Conservation (phyloP, 2,888 invertebrate species). For the Drosophila tripunctata region DNA sequence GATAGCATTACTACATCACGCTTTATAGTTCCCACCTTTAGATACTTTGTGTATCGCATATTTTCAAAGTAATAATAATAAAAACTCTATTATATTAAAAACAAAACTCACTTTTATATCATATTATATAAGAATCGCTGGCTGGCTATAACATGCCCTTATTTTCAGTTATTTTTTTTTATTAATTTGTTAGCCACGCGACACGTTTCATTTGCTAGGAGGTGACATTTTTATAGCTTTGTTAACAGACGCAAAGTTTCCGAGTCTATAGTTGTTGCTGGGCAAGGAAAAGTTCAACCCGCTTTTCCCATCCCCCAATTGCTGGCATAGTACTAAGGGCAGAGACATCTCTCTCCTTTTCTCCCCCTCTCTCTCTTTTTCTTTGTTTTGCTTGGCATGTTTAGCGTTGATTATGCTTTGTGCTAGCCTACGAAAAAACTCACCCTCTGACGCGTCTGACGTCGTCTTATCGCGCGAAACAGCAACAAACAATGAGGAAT, state of each 20-base stretch:
- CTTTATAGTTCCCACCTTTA: neutral
- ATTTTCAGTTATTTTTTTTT: slow-evolving; percentile 49
- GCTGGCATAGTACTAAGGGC: neutral
- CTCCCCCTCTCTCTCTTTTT: slow-evolving; percentile 44
- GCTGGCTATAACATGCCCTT: neutral
- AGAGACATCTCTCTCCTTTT: slow-evolving; percentile 38
- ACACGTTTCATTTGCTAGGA: slow-evolving; percentile 54
- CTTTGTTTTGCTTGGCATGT: slow-evolving; percentile 69
- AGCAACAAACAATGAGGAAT: neutral
- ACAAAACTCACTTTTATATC: neutral
- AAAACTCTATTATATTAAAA: neutral
- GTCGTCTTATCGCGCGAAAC: slow-evolving; percentile 55
- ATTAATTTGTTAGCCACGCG: slow-evolving; percentile 64
- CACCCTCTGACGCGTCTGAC: slow-evolving; percentile 44
- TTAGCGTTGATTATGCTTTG: slow-evolving; percentile 74
- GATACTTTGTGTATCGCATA: neutral
- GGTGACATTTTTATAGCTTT: slow-evolving; percentile 82
- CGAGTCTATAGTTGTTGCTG: slow-evolving; percentile 31
- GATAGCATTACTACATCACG: too few relatives aligned
- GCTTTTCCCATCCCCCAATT: neutral
- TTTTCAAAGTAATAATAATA: neutral
- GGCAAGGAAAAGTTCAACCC: slow-evolving; percentile 4
- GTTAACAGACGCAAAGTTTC: slow-evolving; percentile 72
- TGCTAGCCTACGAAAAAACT: slow-evolving; percentile 46
- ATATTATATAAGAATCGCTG: neutral